Conservation (phyloP, 2,797 vertebrate genomes). For the Alfaro cultratus region DNA sequence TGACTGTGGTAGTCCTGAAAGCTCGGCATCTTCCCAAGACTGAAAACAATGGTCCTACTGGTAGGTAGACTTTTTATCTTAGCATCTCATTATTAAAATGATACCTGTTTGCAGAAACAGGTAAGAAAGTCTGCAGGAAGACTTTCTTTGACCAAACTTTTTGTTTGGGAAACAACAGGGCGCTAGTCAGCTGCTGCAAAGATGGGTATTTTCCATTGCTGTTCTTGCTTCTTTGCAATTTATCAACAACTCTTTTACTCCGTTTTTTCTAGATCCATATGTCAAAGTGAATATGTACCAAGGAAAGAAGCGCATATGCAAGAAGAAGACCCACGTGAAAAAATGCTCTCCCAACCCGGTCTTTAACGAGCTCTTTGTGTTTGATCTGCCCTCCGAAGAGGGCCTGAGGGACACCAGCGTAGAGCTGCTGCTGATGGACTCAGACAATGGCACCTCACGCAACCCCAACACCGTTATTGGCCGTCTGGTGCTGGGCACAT, state of each 20-base stretch:
- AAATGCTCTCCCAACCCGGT: slow-evolving; percentile 96
- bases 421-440: slow-evolving; percentile 98
- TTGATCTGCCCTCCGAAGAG: slow-evolving; percentile 93
- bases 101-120: not conserved
- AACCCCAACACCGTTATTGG: slow-evolving; percentile 87
- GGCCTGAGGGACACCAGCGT: slow-evolving; percentile 94
- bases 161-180: no score
- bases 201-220: not conserved
- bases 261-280: slow-evolving; percentile 86
- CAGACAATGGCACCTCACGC: slow-evolving; percentile 78
- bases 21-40: slow-evolving; percentile 95
- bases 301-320: slow-evolving; percentile 95
- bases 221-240: slow-evolving; percentile 7
- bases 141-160: not conserved
- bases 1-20: slow-evolving; percentile 97
- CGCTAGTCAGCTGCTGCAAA: not conserved
- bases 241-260: slow-evolving; percentile 10
- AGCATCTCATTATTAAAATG: not conserved
- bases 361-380: slow-evolving; percentile 98
- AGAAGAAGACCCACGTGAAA: slow-evolving; percentile 99
- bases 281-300: slow-evolving; percentile 98
- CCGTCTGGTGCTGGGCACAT: slow-evolving; percentile 86
- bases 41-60: slow-evolving; percentile 92
- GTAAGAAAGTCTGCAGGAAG: not conserved
- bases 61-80: slow-evolving; percentile 62